Base-by-base conservation (phyloP, 2,797 vertebrate species). In the Chloroceryle inda region DNA sequence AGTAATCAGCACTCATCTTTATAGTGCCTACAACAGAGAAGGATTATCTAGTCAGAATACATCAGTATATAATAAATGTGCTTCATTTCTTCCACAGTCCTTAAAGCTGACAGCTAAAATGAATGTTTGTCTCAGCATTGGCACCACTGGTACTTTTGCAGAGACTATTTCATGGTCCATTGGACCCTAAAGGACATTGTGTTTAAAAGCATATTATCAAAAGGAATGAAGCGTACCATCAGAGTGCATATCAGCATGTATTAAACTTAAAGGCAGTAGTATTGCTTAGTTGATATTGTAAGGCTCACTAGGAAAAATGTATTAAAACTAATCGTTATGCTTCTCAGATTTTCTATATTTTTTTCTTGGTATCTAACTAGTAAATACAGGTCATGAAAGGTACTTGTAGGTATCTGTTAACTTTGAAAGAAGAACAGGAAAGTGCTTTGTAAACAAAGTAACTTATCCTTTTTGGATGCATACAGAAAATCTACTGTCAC, bases 151-250 rank as follows among this genome's bases (percentile, higher is more conserved):
- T 96, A 94, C 95, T 97, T 97, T 89, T 94, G 91, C 96, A 95
- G 95, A 98, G 90, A 98, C 97, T 98, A 98, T 98, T 98, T 98
- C 98, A 98, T 96, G 98, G 97, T 98, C 96, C 97, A 97, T 77
- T 98, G 98, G 97, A 98, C 98, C 98, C 97, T 98, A 98, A 98
- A 98, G 98, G 98, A 98, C 97, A 98, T 97, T 98, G 97, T 97
- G 97, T 98, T 98, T 98, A 97, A 98, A 98, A 97, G 88, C 85
- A 52, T 95, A 97, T 98, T 97, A 98, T 97, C 94, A 95, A 92
- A 96, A 97, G 94, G 87, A 90, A 94, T 96, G 96, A 97, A 96
- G 94, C 79, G 47, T 92, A 81, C 66, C 73, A 88, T 87, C 56
- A 26, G 84, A 91, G 84, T 85, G 83, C 47, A 47, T 96, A 94